Evolutionary conservation across 2,113 vertebrate genomes (phyloP).

Genomic region (Odobenus rosmarus): DNA sequence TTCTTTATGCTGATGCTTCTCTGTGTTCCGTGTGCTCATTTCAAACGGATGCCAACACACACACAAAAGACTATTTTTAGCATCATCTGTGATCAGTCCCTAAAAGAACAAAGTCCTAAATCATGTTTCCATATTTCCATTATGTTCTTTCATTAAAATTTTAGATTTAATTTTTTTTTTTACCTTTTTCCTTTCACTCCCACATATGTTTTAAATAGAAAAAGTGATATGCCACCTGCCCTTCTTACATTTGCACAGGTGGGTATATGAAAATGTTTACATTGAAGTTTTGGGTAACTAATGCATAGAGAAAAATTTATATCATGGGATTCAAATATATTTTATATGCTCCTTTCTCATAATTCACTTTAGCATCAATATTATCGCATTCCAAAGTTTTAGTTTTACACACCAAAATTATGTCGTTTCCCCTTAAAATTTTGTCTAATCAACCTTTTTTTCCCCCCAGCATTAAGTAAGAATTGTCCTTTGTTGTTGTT

Average conservation of each 20-base stretch:
- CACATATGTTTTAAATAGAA: not conserved
- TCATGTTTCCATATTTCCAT: not conserved
- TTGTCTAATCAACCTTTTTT: not conserved
- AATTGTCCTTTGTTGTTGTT: not conserved
- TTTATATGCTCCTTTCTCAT: not conserved
- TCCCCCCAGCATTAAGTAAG: not conserved
- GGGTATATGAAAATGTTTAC: not conserved
- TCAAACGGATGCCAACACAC: rapidly evolving
- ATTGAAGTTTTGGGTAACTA: not conserved
- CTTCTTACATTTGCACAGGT: not conserved
- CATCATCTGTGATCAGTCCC: not conserved
- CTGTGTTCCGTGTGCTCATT: rapidly evolving
- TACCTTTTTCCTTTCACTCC: not conserved
- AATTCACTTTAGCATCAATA: not conserved
- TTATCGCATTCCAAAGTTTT: not conserved
- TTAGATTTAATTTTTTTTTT: not conserved
- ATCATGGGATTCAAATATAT: not conserved
- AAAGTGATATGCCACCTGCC: not conserved
- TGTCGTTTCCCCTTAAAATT: not conserved
- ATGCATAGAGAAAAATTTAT: not conserved
- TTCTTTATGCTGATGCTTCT: rapidly evolving
- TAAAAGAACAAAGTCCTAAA: not conserved
- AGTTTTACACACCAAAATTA: rapidly evolving
- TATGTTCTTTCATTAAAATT: not conserved
- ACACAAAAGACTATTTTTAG: not conserved